Evolutionary conservation across 2,888 invertebrate genomes (phyloP).

Genomic region (Carterocephalus palaemon): DNA sequence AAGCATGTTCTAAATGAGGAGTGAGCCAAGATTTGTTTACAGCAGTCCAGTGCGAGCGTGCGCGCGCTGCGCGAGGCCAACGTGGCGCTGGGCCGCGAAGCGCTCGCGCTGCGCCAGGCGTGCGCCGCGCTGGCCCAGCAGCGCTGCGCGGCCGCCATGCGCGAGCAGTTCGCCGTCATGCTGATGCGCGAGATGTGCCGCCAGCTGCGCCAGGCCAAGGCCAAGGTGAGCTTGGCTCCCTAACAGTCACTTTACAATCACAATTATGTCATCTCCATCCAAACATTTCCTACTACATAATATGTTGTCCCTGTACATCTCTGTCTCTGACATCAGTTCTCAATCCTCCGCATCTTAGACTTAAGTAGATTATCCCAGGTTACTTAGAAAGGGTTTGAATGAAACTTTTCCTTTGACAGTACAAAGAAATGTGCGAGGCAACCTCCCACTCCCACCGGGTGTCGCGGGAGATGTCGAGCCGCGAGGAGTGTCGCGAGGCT

Average conservation of each 20-base stretch:
- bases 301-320: no score
- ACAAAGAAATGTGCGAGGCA: constrained; percentile 29
- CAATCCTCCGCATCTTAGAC: no score
- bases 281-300: no score
- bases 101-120: constrained; percentile 72
- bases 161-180: constrained; percentile 81
- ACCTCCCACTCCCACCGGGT: constrained; percentile 2
- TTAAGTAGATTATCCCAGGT: neutral
- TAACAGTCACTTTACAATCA: neutral
- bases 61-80: constrained; percentile 79
- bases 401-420: constrained; percentile 13
- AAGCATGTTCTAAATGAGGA: no score
- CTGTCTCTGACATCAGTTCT: no score
- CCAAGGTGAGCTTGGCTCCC: constrained; percentile 45
- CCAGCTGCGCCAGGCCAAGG: constrained; percentile 76
- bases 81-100: constrained; percentile 76
- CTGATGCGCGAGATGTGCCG: constrained; percentile 82
- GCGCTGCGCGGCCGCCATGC: constrained; percentile 72
- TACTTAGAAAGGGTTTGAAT: neutral
- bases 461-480: constrained; percentile 13
- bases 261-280: no score
- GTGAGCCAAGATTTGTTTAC: no score
- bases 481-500: constrained; percentile 32
- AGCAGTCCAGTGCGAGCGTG: constrained; percentile 60
- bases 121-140: constrained; percentile 77